Conservation (phyloP, 53 echinoderm and acorn worm species). For the Glandiceps talaboti region DNA sequence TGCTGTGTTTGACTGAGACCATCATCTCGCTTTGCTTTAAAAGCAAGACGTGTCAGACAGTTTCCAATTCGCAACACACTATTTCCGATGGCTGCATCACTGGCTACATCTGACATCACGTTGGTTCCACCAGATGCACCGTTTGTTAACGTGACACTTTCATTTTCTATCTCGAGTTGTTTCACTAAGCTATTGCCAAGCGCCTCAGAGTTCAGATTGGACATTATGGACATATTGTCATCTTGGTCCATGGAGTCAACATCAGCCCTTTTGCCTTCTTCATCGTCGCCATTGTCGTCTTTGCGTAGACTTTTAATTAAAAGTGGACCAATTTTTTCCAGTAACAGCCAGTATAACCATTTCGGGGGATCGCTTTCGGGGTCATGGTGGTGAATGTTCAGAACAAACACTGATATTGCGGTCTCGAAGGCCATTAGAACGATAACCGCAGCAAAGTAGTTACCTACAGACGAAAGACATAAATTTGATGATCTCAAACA, state of each 20-base stretch:
- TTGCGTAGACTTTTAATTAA: slow-evolving; percentile 39
- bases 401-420: slow-evolving; percentile 58
- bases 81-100: slow-evolving; percentile 44
- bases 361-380: slow-evolving; percentile 28
- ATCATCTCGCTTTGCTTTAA: not conserved
- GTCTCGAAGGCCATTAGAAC: slow-evolving; percentile 83
- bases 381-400: slow-evolving; percentile 56
- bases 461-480: slow-evolving; percentile 33
- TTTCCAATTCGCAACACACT: slow-evolving; percentile 54
- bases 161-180: slow-evolving; percentile 31
- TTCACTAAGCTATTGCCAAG: slow-evolving; percentile 56
- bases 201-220: slow-evolving; percentile 17
- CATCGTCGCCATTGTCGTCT: slow-evolving; percentile 3
- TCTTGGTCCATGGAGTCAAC: not conserved
- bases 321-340: slow-evolving; percentile 44
- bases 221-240: not conserved
- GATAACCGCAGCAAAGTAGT: slow-evolving; percentile 57
- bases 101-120: not conserved
- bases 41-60: slow-evolving; percentile 14
- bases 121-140: not conserved
- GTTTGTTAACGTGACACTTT: not conserved
- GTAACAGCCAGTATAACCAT: slow-evolving; percentile 53
- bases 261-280: not conserved
- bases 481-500: too few relatives aligned
- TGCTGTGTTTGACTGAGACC: slow-evolving; percentile 19